phyloP scores from a whole-genome alignment of 2,797 vertebrate species.

The Falco concolor region DNA sequence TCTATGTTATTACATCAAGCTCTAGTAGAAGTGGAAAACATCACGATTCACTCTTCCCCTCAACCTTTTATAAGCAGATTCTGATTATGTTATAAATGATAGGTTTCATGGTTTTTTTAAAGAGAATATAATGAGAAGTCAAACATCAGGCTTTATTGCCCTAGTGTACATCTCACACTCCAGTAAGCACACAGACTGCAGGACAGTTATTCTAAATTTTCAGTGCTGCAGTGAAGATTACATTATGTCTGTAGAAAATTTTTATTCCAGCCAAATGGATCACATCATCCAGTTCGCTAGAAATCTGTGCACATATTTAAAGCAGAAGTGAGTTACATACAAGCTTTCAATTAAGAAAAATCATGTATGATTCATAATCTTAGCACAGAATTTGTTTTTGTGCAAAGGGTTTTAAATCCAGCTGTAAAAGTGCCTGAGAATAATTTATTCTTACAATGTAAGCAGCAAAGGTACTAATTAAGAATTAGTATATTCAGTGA shows the following conservation, averaged over 20 bases:
- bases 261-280: slow-evolving; percentile 52
- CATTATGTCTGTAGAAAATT: slow-evolving; percentile 28
- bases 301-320: slow-evolving; percentile 25
- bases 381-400: slow-evolving; percentile 29
- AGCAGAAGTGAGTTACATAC: background rate
- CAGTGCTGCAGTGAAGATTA: slow-evolving; percentile 26
- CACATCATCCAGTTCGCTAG: slow-evolving; percentile 8
- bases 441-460: slow-evolving; percentile 47
- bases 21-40: slow-evolving; percentile 45
- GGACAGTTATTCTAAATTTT: slow-evolving; percentile 38
- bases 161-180: slow-evolving; percentile 11
- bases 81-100: slow-evolving; percentile 17
- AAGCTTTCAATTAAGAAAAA: slow-evolving; percentile 44
- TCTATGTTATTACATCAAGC: slow-evolving; percentile 17
- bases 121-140: slow-evolving; percentile 20
- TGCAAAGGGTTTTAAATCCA: slow-evolving; percentile 12
- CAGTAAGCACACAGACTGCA: slow-evolving; percentile 22
- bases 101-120: background rate
- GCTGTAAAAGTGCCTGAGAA: slow-evolving; percentile 23
- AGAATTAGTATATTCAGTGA: slow-evolving; percentile 34
- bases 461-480: slow-evolving; percentile 46
- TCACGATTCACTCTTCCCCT: background rate
- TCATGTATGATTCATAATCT: slow-evolving; percentile 49
- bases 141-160: slow-evolving; percentile 11
- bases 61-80: background rate